These are phyloP conservation scores for Pammene fasciana DNA, from an alignment of 2,888 invertebrate genomes.

Conservation along the genomic window DNA sequence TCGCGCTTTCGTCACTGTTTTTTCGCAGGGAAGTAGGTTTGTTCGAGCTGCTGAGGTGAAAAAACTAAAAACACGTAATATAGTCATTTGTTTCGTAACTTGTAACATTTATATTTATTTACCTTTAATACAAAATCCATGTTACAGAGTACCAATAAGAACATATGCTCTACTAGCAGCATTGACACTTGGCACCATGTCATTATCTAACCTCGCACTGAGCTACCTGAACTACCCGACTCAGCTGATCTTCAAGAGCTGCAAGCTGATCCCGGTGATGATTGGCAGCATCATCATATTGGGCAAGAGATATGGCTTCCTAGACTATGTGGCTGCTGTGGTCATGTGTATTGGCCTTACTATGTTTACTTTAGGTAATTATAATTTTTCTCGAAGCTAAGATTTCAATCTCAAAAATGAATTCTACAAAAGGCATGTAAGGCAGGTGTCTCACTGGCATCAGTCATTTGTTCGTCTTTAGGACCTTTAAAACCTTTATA, in stretches of 20 bases:
- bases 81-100: too few relatives aligned
- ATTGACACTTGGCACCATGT: conserved; percentile 97
- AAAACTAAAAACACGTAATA: too few relatives aligned
- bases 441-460: too few relatives aligned
- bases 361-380: conserved; percentile 93
- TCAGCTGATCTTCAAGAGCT: conserved; percentile 98
- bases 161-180: conserved; percentile 92
- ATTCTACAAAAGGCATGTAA: too few relatives aligned
- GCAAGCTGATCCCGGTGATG: conserved; percentile 97
- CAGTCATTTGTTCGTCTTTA: too few relatives aligned
- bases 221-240: conserved; percentile 98
- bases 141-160: conserved; percentile 90
- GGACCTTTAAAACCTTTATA: too few relatives aligned
- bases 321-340: conserved; percentile 93
- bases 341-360: conserved; percentile 95
- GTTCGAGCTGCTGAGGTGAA: too few relatives aligned
- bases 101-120: not conserved
- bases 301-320: conserved; percentile 91
- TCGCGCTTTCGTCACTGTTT: too few relatives aligned
- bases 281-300: conserved; percentile 97
- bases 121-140: conserved; percentile 3
- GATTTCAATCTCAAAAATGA: not conserved
- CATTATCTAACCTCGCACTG: conserved; percentile 96
- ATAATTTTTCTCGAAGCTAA: not conserved
- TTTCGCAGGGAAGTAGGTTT: too few relatives aligned